A percentile compares a stretch with the other conserved stretches of the same genome.
Conservation (phyloP, 2,113 vertebrate species). For the Myotis davidii region DNA sequence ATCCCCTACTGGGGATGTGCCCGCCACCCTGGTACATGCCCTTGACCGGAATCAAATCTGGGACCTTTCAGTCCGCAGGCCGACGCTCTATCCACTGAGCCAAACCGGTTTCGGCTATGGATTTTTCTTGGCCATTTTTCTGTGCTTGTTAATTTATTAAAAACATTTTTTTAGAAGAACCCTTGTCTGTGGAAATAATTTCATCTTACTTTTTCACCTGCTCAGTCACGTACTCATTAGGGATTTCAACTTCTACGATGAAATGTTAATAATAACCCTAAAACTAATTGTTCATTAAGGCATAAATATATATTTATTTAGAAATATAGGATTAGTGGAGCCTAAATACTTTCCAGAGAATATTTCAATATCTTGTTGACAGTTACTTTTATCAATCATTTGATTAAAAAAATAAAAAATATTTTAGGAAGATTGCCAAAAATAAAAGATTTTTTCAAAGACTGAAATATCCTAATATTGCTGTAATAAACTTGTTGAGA, state of each 20-base stretch:
- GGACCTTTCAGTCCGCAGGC: too few species aligned
- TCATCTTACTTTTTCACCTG: not conserved
- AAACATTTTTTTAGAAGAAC: not conserved
- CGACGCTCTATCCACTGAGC: too few species aligned
- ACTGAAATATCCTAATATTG: not conserved
- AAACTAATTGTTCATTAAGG: not conserved
- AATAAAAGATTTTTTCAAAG: not conserved
- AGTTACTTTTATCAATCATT: not conserved
- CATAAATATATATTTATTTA: not conserved
- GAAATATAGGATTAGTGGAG: not conserved
- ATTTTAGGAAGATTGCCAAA: not conserved
- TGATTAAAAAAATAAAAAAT: not conserved
- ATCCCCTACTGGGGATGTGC: too few species aligned
- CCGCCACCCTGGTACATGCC: too few species aligned
- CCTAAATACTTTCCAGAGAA: not conserved
- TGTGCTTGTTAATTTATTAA: not conserved
- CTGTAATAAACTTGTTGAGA: not conserved
- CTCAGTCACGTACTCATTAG: not conserved
- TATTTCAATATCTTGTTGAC: not conserved
- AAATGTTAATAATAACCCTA: not conserved
- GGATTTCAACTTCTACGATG: not conserved
- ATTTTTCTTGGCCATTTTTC: not conserved
- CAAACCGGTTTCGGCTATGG: too few species aligned
- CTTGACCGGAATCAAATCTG: too few species aligned
- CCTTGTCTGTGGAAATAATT: not conserved